Evolutionary conservation across 2,888 invertebrate genomes (phyloP).

Genomic region (Trissolcus brochymenae): DNA sequence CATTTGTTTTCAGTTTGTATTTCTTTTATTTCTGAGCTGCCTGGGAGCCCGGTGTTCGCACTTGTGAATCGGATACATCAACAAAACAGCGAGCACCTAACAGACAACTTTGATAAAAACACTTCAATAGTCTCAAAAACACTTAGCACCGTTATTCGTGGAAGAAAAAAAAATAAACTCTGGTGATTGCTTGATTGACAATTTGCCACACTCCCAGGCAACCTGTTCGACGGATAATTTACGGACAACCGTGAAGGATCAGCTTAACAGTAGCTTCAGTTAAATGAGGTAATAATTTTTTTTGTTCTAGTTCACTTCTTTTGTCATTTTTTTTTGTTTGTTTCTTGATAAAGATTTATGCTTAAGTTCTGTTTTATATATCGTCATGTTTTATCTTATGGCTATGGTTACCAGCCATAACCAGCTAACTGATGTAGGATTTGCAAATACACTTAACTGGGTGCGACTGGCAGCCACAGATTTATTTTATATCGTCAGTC

Average conservation of each 20-base stretch:
- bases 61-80: background rate
- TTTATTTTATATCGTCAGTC: slow-evolving; percentile 60
- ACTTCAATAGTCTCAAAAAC: background rate
- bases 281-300: slow-evolving; percentile 63
- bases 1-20: background rate
- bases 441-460: no score
- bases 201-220: slow-evolving; percentile 64
- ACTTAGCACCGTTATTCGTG: slow-evolving; percentile 53
- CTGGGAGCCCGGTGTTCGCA: background rate
- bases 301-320: slow-evolving; percentile 60
- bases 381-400: background rate
- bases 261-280: slow-evolving; percentile 70
- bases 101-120: background rate
- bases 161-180: slow-evolving; percentile 25
- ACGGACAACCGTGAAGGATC: slow-evolving; percentile 63
- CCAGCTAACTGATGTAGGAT: no score
- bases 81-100: slow-evolving; percentile 1
- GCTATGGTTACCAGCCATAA: no score
- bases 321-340: slow-evolving; percentile 4
- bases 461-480: no score
- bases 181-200: slow-evolving; percentile 5
- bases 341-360: no score
- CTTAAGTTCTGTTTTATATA: slow-evolving; percentile 1
- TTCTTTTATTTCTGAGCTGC: background rate
- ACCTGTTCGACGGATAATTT: slow-evolving; percentile 71